These are phyloP conservation scores for Chaetogeoica ovagalla DNA, from an alignment of 2,888 invertebrate species.

Conservation along the genomic window DNA sequence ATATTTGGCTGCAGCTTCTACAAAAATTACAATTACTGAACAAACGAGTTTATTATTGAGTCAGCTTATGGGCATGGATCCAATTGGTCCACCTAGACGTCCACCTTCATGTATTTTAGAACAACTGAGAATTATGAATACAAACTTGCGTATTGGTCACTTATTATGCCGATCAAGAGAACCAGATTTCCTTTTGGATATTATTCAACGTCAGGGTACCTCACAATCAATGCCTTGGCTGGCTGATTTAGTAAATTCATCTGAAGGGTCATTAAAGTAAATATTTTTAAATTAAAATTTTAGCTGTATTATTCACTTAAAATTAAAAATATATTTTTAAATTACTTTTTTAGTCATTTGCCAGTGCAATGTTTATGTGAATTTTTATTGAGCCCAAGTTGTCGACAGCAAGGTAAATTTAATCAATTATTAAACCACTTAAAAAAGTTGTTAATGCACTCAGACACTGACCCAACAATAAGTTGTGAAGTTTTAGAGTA, in stretches of 20 bases:
- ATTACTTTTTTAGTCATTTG: slow-evolving; percentile 67
- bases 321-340: slow-evolving; percentile 22
- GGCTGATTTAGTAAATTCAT: slow-evolving; percentile 88
- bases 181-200: slow-evolving; percentile 89
- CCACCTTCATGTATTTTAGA: slow-evolving; percentile 80
- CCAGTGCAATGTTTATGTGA: slow-evolving; percentile 98
- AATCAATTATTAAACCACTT: slow-evolving; percentile 73
- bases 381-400: slow-evolving; percentile 75
- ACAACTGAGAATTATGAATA: slow-evolving; percentile 76
- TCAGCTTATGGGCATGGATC: slow-evolving; percentile 81
- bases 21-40: slow-evolving; percentile 83
- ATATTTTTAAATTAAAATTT: neutral
- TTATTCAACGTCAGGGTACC: slow-evolving; percentile 84
- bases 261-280: slow-evolving; percentile 77
- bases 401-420: slow-evolving; percentile 73
- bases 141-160: slow-evolving; percentile 81
- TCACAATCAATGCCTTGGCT: slow-evolving; percentile 97
- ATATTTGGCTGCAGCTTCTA: slow-evolving; percentile 86
- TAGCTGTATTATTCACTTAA: slow-evolving; percentile 7
- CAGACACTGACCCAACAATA: slow-evolving; percentile 64
- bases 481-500: slow-evolving; percentile 88
- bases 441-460: slow-evolving; percentile 65
- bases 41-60: slow-evolving; percentile 82
- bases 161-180: slow-evolving; percentile 83
- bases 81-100: slow-evolving; percentile 77